These are phyloP conservation scores for Syrphus vitripennis DNA, from an alignment of 2,888 invertebrate genomes.

Conservation along the genomic window DNA sequence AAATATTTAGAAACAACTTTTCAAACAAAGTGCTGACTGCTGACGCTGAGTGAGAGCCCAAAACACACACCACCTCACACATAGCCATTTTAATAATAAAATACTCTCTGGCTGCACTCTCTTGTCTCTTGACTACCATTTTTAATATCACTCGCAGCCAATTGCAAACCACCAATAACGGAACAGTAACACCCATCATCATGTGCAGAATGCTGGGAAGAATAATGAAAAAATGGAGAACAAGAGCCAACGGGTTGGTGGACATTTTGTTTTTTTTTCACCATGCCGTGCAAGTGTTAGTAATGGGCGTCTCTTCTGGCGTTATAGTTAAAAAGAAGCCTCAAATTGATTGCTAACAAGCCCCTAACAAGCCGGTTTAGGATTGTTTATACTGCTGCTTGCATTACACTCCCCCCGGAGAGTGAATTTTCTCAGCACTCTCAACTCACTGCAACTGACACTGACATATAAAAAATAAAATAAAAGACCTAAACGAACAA, in stretches of 20 bases:
- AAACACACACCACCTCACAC: not conserved
- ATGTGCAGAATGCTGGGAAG: not conserved
- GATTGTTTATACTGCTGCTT: conserved; percentile 41
- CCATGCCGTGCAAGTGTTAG: conserved; percentile 13
- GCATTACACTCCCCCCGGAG: conserved; percentile 38
- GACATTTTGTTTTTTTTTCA: conserved; percentile 65
- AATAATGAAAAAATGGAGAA: conserved; percentile 59
- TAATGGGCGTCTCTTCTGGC: conserved; percentile 38
- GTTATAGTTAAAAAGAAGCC: not conserved
- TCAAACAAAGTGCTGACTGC: conserved; percentile 44
- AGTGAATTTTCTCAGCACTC: not conserved
- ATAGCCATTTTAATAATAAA: not conserved
- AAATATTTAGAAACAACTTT: conserved; percentile 65
- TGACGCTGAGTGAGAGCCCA: not conserved
- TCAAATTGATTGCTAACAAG: conserved; percentile 66
- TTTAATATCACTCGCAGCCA: conserved; percentile 33
- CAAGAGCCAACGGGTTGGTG: conserved; percentile 10
- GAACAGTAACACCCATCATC: conserved; percentile 32
- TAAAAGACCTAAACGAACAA: conserved; percentile 42
- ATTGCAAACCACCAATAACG: conserved; percentile 24
- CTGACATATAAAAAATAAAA: not conserved
- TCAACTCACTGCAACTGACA: not conserved
- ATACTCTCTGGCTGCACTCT: not conserved
- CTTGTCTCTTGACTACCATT: conserved; percentile 35
- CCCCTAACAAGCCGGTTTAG: conserved; percentile 64